These are phyloP conservation scores for Melolontha melolontha DNA, from an alignment of 2,888 invertebrate species.

Conservation along the genomic window DNA sequence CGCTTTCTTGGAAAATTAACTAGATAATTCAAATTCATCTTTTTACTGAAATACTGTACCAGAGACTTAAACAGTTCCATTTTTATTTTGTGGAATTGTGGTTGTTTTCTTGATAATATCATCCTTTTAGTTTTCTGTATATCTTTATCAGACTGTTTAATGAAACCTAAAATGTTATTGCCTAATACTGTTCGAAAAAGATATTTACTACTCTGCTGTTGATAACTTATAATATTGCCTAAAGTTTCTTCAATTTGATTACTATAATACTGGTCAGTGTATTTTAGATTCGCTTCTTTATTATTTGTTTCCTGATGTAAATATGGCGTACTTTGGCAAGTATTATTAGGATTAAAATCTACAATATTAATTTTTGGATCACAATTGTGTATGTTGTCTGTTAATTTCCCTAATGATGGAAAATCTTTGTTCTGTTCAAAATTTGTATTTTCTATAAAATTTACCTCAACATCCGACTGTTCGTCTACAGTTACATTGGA, in stretches of 20 bases:
- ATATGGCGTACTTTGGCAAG: too few relatives aligned
- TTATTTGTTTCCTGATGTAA: too few relatives aligned
- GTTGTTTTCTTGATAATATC: not conserved
- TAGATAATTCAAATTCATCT: not conserved
- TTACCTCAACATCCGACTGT: too few relatives aligned
- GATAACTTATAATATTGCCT: not conserved
- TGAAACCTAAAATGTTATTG: not conserved
- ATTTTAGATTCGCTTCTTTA: not conserved
- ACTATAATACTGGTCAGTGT: not conserved
- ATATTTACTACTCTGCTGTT: conserved; percentile 16
- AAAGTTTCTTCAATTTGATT: not conserved
- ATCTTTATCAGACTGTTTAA: not conserved
- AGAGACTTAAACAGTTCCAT: conserved; percentile 13
- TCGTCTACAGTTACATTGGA: too few relatives aligned
- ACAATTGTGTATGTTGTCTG: too few relatives aligned
- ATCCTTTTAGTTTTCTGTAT: conserved; percentile 1
- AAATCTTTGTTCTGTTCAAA: too few relatives aligned
- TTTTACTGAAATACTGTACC: conserved; percentile 15
- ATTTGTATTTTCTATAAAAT: too few relatives aligned
- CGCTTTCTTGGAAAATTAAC: not conserved
- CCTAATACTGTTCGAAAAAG: not conserved
- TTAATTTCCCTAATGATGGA: too few relatives aligned
- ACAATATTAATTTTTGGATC: too few relatives aligned
- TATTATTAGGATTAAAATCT: too few relatives aligned
- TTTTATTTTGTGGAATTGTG: conserved; percentile 12